Conservation (phyloP, 2,113 vertebrate species). For the Eonycteris spelaea region DNA sequence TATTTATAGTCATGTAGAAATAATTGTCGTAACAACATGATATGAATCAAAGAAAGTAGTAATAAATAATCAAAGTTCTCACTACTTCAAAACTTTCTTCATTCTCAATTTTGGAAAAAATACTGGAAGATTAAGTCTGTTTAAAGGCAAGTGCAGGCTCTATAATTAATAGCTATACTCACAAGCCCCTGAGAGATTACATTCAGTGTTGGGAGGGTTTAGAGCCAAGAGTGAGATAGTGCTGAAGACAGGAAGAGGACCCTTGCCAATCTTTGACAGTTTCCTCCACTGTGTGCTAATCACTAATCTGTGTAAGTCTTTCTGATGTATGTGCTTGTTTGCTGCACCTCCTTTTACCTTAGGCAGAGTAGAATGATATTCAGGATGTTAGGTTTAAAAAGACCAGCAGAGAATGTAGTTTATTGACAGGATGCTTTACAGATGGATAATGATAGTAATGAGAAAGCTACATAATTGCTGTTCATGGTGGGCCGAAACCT, state of each 20-base stretch:
- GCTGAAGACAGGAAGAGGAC: background rate
- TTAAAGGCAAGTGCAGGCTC: background rate
- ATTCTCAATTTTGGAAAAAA: background rate
- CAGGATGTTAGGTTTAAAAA: background rate
- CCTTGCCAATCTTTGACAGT: background rate
- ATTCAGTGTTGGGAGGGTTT: background rate
- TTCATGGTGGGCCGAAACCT: constrained; percentile 29
- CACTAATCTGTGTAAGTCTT: background rate
- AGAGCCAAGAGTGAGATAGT: background rate
- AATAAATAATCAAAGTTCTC: background rate
- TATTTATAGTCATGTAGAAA: background rate
- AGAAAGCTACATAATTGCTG: background rate
- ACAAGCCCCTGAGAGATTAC: background rate
- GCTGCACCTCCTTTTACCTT: background rate
- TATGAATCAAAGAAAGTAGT: background rate
- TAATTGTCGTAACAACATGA: background rate
- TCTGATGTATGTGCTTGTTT: background rate
- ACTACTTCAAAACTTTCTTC: background rate
- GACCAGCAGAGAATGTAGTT: background rate
- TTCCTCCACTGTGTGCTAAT: background rate
- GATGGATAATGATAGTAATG: background rate
- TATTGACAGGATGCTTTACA: constrained; percentile 6
- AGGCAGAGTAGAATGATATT: background rate
- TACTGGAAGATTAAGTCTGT: background rate
- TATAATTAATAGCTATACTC: background rate